Evolutionary conservation across 2,113 vertebrate genomes (phyloP).

Genomic region (Dascyllus trimaculatus): DNA sequence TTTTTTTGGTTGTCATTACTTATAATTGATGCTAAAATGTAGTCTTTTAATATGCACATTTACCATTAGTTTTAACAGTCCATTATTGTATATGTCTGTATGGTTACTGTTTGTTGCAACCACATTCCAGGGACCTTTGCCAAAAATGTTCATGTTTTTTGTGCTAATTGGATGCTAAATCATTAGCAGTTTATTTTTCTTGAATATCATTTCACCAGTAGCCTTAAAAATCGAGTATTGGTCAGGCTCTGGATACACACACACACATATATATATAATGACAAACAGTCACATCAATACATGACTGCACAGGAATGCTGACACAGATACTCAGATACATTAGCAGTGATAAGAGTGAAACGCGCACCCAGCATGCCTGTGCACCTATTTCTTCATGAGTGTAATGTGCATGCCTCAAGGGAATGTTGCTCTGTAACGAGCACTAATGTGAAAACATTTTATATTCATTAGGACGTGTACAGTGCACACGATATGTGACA

Average conservation of each 20-base stretch:
- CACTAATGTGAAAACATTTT: conserved; percentile 63
- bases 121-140: background rate
- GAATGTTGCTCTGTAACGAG: conserved; percentile 55
- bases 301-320: background rate
- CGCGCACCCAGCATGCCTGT: background rate
- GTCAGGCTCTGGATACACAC: background rate
- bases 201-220: background rate
- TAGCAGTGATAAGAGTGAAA: background rate
- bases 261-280: background rate
- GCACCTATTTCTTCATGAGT: conserved; percentile 16
- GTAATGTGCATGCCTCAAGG: conserved; percentile 18
- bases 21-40: background rate
- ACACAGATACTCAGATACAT: background rate
- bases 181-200: background rate
- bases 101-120: no score
- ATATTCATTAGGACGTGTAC: conserved; percentile 51
- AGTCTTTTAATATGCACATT: background rate
- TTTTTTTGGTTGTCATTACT: background rate
- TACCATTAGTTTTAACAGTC: background rate
- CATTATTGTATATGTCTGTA: no score
- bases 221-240: background rate
- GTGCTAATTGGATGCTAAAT: background rate
- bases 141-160: background rate
- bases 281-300: background rate
- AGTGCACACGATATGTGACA: background rate